A percentile compares a stretch with the other conserved stretches of the same genome.
Conservation (phyloP, 1,140 invertebrate genomes). For the Cherax quadricarinatus region DNA sequence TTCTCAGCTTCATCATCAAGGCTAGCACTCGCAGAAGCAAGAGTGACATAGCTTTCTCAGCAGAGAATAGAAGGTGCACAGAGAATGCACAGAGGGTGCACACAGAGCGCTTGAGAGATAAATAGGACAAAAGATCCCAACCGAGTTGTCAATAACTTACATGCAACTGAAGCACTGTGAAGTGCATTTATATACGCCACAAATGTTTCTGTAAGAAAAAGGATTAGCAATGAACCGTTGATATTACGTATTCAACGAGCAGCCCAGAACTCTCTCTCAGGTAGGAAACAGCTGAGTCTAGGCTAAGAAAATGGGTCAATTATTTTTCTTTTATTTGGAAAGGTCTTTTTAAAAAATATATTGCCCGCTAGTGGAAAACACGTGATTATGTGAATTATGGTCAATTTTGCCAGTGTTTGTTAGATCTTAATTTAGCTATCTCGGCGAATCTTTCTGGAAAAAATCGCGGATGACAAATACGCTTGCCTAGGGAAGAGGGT, state of each 20-base stretch:
- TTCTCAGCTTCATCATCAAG: slow-evolving; percentile 19
- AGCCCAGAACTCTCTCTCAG: neutral
- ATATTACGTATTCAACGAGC: neutral
- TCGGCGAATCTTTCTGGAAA: too few species aligned
- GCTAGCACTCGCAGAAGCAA: slow-evolving; percentile 1
- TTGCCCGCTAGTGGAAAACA: too few species aligned
- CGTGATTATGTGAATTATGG: too few species aligned
- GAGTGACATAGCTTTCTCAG: neutral
- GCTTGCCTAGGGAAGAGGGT: too few species aligned
- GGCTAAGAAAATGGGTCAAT: too few species aligned
- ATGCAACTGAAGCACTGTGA: slow-evolving; percentile 50
- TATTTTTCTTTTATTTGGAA: too few species aligned
- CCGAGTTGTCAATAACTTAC: slow-evolving; percentile 32
- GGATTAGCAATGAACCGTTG: slow-evolving; percentile 6
- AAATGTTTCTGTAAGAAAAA: slow-evolving; percentile 54
- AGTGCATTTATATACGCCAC: slow-evolving; percentile 53
- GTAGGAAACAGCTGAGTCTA: neutral
- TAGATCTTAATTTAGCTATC: too few species aligned
- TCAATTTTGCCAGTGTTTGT: too few species aligned
- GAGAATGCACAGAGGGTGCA: too few species aligned
- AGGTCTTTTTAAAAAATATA: too few species aligned
- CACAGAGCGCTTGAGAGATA: neutral
- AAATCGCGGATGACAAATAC: too few species aligned
- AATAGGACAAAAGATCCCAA: neutral
- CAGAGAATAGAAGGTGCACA: neutral